phyloP scores from a whole-genome alignment of 2,113 vertebrate genomes.

The Bungarus multicinctus region DNA sequence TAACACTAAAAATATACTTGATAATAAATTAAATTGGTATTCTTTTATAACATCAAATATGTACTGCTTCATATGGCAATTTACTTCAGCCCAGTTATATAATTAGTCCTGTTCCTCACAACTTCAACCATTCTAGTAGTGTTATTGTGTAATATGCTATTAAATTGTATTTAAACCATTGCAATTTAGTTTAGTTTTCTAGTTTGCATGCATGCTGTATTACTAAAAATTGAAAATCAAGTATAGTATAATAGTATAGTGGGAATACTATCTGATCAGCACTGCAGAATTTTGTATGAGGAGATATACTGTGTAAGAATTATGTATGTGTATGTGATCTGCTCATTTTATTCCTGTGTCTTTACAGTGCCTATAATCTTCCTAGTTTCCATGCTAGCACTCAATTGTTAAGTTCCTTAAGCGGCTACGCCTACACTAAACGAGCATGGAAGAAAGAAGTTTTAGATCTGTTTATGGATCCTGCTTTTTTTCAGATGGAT shows the following conservation, averaged over 20 bases:
- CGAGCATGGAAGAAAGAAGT: conserved; percentile 96
- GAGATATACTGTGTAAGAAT: not conserved
- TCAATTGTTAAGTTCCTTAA: conserved; percentile 91
- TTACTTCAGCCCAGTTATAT: not conserved
- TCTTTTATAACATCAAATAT: not conserved
- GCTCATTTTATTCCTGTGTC: not conserved
- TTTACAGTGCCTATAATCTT: conserved; percentile 84
- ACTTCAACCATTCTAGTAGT: not conserved
- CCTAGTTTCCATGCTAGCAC: conserved; percentile 91
- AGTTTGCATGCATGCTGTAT: not conserved
- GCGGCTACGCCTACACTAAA: conserved; percentile 96
- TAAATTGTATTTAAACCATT: not conserved
- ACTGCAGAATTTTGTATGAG: not conserved
- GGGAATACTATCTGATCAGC: not conserved
- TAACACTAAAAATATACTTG: not conserved
- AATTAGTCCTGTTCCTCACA: not conserved
- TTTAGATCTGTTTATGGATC: conserved; percentile 92
- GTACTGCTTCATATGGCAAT: not conserved
- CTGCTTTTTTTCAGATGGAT: conserved; percentile 96
- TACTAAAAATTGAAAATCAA: not conserved
- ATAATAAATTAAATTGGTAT: not conserved
- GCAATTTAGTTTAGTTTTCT: not conserved
- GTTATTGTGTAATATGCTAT: not conserved
- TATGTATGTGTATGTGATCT: not conserved
- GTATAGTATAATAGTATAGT: not conserved